phyloP scores from a whole-genome alignment of 2,113 vertebrate genomes.

The Sminthopsis crassicaudata region DNA sequence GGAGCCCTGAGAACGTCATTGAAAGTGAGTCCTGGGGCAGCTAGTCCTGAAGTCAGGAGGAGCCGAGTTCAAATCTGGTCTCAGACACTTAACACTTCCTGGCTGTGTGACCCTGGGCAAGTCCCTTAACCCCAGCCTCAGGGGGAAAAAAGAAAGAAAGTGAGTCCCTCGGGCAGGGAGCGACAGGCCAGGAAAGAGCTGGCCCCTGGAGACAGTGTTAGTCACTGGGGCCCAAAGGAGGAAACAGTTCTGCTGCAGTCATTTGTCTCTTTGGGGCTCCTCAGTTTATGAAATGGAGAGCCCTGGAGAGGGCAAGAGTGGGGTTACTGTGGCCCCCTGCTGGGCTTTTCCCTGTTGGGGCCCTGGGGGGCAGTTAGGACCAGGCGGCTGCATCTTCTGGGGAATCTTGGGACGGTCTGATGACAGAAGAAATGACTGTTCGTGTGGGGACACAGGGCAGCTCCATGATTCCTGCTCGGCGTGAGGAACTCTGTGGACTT shows the following conservation, averaged over 20 bases:
- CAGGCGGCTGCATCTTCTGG: background rate
- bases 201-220: background rate
- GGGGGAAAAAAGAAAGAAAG: no score
- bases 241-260: background rate
- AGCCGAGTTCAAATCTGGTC: no score
- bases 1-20: constrained; percentile 96
- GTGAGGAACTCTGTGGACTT: background rate
- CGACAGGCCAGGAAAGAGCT: no score
- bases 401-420: background rate
- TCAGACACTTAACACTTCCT: no score
- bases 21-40: constrained; percentile 88
- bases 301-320: background rate
- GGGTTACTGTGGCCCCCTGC: background rate
- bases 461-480: background rate
- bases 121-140: no score
- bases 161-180: no score
- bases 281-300: background rate
- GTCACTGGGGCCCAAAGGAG: background rate
- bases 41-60: no score
- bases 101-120: no score
- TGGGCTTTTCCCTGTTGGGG: background rate
- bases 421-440: background rate
- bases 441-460: background rate
- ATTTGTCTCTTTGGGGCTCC: background rate
- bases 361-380: background rate